Evolutionary conservation across 2,113 vertebrate species (phyloP).

Genomic region (Ranitomeya imitator): DNA sequence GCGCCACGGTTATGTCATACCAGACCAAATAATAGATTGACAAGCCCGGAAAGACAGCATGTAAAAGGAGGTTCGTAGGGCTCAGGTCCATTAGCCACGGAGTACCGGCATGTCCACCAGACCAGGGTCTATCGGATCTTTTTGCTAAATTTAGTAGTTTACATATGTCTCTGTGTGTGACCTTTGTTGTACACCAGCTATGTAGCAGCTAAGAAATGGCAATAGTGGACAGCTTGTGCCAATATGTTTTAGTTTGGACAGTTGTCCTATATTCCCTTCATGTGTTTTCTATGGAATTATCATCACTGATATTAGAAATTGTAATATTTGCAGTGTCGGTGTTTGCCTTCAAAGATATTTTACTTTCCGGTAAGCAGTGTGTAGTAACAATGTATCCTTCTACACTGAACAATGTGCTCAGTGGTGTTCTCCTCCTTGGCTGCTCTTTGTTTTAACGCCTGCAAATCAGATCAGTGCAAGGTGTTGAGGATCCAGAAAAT

Average conservation of each 20-base stretch:
- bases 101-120: no score
- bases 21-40: no score
- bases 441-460: constrained; percentile 56
- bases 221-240: not conserved
- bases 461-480: constrained; percentile 56
- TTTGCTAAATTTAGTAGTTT: no score
- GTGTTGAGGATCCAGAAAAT: constrained; percentile 49
- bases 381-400: not conserved
- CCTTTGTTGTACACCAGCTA: not conserved
- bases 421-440: constrained; percentile 33
- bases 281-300: not conserved
- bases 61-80: no score
- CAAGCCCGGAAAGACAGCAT: no score
- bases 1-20: no score
- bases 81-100: no score
- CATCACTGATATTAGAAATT: not conserved
- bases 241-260: not conserved
- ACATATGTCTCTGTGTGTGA: no score
- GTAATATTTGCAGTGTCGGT: not conserved
- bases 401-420: constrained; percentile 19
- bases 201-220: not conserved
- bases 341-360: not conserved
- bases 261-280: not conserved
- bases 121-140: no score
- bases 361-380: constrained; percentile 22